Evolutionary conservation across 2,797 vertebrate species (phyloP), one percentile per base, ranked within the genome.

Genomic region (Phataginus tetradactyla): DNA sequence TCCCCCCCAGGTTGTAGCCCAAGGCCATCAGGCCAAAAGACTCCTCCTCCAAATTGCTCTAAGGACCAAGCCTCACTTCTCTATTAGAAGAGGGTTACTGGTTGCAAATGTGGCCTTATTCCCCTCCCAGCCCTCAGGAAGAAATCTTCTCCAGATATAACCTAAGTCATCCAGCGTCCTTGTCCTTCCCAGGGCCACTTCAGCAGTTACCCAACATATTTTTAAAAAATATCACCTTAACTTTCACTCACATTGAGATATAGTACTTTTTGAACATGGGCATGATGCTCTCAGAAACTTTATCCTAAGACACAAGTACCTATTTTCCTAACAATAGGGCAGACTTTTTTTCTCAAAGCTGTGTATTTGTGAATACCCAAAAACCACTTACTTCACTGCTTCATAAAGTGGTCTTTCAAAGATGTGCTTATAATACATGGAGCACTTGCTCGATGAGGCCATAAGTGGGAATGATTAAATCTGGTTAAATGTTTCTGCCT

Each of bases 351-450:
- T 39, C 85, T 94, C 27, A 3, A 23, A 75, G 37, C 69, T 95
- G 15, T 23, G 2, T 69, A 17, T 86, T 87, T 89, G 34, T 77
- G 59, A 29, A 63, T 66, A 71, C 39, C 17, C 29, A 10, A 49
- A 93, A 71, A 53, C 51, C n/a, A 57, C 64, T 78, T 80, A 69
- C 9, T 63, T 23, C 37, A 32, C 0, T 63, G 64, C 72, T 75
- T 93, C 77, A 37, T 66, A 85, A 75, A 93, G 71, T 68, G 57
- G 88, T 93, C 23, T 95, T 92, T 86, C 81, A 94, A 87, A 32
- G 25, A 68, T 39, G 12, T 80, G 49, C 49, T 77, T 91, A 34
- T 87, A 90, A 81, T 80, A 75, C 87, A 90, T 84, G 68, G 84
- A 92, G 29, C 12, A 55, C 45, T 92, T 95, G 90, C 68, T 96